A percentile compares a stretch with the other conserved stretches of the same genome.
These are phyloP conservation scores for Aphis gossypii DNA, from an alignment of 1,140 invertebrate genomes.

Conservation along the genomic window DNA sequence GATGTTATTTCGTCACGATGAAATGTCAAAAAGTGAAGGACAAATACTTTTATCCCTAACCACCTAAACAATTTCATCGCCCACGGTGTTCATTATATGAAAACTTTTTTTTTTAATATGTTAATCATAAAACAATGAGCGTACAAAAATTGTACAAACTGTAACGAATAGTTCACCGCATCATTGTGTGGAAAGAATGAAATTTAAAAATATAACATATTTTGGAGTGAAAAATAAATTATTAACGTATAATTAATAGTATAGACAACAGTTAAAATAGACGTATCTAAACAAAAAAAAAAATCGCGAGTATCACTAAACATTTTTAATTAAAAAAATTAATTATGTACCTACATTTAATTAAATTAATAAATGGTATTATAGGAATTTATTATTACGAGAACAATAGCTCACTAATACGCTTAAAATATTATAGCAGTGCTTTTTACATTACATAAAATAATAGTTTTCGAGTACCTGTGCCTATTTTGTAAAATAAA, in stretches of 20 bases:
- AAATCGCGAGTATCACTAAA: neutral
- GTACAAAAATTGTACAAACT: neutral
- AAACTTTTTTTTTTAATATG: neutral
- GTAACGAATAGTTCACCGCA: neutral
- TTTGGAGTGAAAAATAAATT: neutral
- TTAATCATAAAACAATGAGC: conserved; percentile 21
- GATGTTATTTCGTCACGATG: neutral
- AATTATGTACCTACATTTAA: neutral
- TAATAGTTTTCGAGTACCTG: neutral
- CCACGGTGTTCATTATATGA: neutral
- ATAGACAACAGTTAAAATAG: neutral
- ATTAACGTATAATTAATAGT: neutral
- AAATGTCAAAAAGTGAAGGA: conserved; percentile 18
- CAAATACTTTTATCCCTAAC: neutral
- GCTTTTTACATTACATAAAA: neutral
- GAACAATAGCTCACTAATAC: neutral
- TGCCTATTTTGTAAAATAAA: neutral
- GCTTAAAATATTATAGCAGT: neutral
- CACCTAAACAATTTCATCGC: neutral
- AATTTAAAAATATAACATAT: neutral
- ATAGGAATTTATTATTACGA: neutral
- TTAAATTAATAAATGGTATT: neutral
- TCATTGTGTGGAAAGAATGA: neutral
- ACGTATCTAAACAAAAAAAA: neutral
- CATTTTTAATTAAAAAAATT: neutral